A percentile compares a stretch with the other conserved stretches of the same genome.
These are phyloP conservation scores for Heliconius ismenius DNA, from an alignment of 2,888 invertebrate species.

Conservation along the genomic window DNA sequence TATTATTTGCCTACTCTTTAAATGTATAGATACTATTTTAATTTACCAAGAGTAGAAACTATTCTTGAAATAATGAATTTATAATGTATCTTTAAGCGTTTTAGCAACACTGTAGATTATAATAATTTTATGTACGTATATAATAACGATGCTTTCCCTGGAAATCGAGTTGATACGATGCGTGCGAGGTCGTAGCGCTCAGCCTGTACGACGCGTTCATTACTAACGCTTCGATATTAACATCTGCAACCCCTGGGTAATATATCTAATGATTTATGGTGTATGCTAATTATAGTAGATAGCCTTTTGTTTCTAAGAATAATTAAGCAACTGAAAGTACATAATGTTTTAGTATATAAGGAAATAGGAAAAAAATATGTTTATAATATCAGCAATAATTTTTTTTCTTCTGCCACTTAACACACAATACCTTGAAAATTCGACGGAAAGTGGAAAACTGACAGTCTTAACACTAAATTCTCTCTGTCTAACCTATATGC, in stretches of 20 bases:
- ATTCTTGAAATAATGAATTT: conserved; percentile 42
- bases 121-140: conserved; percentile 48
- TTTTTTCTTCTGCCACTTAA: neutral
- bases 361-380: neutral
- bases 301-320: conserved; percentile 23
- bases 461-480: neutral
- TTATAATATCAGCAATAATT: neutral
- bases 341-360: neutral
- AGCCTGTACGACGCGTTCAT: conserved; percentile 45
- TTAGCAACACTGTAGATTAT: conserved; percentile 41
- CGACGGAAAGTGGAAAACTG: no score
- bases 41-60: conserved; percentile 32
- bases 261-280: conserved; percentile 40
- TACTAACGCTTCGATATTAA: conserved; percentile 58
- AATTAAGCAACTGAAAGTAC: neutral
- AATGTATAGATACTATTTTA: conserved; percentile 14
- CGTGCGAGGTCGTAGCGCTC: conserved; percentile 37
- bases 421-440: no score
- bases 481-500: no score
- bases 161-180: conserved; percentile 42
- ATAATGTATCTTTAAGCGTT: conserved; percentile 43
- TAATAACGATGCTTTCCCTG: conserved; percentile 53
- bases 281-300: conserved; percentile 27
- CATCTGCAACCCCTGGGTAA: conserved; percentile 57
- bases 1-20: conserved; percentile 21